Conservation (phyloP, 2,797 vertebrate species). For the Poliocrania exsul region DNA sequence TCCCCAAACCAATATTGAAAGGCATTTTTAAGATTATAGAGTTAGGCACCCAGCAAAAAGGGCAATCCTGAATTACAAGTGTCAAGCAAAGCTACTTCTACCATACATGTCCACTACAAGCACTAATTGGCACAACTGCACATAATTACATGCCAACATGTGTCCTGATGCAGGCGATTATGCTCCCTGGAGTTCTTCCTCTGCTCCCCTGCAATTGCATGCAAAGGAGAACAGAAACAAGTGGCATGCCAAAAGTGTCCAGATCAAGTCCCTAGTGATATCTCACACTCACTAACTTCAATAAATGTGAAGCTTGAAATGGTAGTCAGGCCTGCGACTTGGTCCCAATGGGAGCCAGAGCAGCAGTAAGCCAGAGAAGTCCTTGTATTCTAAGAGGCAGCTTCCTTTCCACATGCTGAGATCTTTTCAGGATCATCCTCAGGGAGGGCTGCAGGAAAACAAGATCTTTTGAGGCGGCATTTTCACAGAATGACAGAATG, state of each 20-base stretch:
- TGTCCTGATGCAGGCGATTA: background rate
- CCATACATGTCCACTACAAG: background rate
- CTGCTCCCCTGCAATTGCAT: background rate
- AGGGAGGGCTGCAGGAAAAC: background rate
- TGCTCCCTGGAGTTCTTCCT: background rate
- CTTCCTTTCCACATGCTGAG: background rate
- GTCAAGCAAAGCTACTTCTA: background rate
- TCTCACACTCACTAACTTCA: background rate
- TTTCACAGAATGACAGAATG: background rate
- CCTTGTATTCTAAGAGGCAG: background rate
- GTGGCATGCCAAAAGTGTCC: background rate
- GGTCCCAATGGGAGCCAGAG: background rate
- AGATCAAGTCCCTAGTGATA: background rate
- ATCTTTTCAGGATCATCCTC: background rate
- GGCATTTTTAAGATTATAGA: background rate
- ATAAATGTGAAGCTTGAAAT: background rate
- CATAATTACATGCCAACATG: background rate
- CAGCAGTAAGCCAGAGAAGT: background rate
- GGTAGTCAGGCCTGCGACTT: background rate
- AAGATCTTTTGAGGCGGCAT: background rate
- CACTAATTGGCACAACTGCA: background rate
- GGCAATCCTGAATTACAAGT: background rate
- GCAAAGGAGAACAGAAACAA: background rate
- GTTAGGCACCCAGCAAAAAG: background rate
- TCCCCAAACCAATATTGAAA: background rate